Conservation (phyloP, 2,888 invertebrate species). For the Drosophila stalkeri region DNA sequence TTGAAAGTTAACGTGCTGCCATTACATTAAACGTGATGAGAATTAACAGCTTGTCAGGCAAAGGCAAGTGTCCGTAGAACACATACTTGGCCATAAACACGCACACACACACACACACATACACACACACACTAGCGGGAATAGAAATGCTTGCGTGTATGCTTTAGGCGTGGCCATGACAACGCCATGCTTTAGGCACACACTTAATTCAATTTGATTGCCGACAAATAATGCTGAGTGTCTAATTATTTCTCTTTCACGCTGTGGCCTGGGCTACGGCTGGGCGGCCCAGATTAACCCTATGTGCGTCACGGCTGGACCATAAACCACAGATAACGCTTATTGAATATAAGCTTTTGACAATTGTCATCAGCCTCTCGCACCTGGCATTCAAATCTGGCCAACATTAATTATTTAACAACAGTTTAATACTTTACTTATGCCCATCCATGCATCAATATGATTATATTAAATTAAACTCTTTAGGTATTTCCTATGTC, state of each 20-base stretch:
- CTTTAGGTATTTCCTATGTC: not conserved
- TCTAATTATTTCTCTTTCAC: constrained; percentile 71
- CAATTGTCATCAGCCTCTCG: constrained; percentile 6
- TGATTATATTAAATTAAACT: constrained; percentile 23
- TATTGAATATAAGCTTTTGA: constrained; percentile 46
- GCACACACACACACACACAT: constrained; percentile 1
- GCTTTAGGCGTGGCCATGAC: constrained; percentile 43
- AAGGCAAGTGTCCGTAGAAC: constrained; percentile 33
- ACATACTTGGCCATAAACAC: constrained; percentile 24
- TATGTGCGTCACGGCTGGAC: constrained; percentile 14
- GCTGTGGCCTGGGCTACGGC: constrained; percentile 22
- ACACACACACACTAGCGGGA: not conserved
- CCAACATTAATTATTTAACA: constrained; percentile 33
- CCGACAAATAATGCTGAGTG: constrained; percentile 78
- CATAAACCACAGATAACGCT: constrained; percentile 43
- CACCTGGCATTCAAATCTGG: constrained; percentile 35
- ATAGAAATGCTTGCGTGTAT: constrained; percentile 36
- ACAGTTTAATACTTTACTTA: not conserved
- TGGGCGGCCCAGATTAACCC: constrained; percentile 31
- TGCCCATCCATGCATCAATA: not conserved
- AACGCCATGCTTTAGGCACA: constrained; percentile 54
- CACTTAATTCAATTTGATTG: constrained; percentile 80
- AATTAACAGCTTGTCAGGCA: constrained; percentile 72
- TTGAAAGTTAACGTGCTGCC: constrained; percentile 78
- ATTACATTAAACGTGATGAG: constrained; percentile 80